phyloP scores from a whole-genome alignment of 2,797 vertebrate species.

The Melanotaenia maccullochi region DNA sequence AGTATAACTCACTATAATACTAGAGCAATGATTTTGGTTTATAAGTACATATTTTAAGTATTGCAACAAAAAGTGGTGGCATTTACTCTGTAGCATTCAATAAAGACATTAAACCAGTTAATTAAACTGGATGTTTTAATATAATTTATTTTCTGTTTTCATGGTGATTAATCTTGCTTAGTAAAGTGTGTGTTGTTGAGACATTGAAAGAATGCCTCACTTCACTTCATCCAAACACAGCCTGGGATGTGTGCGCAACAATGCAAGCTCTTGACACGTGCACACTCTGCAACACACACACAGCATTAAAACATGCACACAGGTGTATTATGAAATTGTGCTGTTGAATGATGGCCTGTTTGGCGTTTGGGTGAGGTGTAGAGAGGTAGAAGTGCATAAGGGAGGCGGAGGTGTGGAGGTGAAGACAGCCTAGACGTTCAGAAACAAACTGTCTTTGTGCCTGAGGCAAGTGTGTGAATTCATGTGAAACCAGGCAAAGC shows the following conservation, averaged over 20 bases:
- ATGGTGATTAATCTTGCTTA: background rate
- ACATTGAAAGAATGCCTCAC: constrained; percentile 17
- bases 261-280: constrained; percentile 41
- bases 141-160: background rate
- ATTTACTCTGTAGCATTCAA: background rate
- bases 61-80: background rate
- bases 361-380: constrained; percentile 49
- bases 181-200: background rate
- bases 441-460: constrained; percentile 77
- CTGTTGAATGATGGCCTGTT: constrained; percentile 73
- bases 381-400: constrained; percentile 71
- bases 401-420: constrained; percentile 78
- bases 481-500: constrained; percentile 42
- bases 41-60: background rate
- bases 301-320: constrained; percentile 20
- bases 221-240: constrained; percentile 22
- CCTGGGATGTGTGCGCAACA: constrained; percentile 49
- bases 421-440: constrained; percentile 73
- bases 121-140: background rate
- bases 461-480: constrained; percentile 53
- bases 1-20: constrained; percentile 1
- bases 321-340: constrained; percentile 45
- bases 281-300: background rate
- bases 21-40: background rate
- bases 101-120: background rate